A percentile compares a stretch with the other conserved stretches of the same genome.
phyloP scores from a whole-genome alignment of 2,113 vertebrate species.

The Sapajus apella region DNA sequence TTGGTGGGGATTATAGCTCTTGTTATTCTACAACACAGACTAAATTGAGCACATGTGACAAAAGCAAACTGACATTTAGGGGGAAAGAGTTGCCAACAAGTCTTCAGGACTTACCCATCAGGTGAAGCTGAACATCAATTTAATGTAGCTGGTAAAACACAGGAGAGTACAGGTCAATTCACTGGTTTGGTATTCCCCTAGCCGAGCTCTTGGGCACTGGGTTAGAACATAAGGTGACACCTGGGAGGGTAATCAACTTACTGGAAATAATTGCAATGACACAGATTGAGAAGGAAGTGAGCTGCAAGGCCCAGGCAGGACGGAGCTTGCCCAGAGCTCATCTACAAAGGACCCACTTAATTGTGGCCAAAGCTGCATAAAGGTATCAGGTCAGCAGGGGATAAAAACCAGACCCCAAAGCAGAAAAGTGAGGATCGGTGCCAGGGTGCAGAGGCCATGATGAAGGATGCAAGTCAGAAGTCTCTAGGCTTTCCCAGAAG shows the following conservation, averaged over 20 bases:
- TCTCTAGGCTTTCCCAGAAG: not conserved
- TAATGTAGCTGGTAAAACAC: not conserved
- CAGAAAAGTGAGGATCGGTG: not conserved
- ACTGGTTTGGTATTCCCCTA: not conserved
- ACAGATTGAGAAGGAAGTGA: not conserved
- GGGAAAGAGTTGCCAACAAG: not conserved
- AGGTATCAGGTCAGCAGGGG: not conserved
- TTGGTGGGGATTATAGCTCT: not conserved
- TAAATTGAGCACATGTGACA: not conserved
- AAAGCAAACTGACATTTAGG: not conserved
- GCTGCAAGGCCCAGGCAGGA: not conserved
- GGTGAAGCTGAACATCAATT: not conserved
- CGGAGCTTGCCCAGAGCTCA: not conserved
- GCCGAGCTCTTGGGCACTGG: not conserved
- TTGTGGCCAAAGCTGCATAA: not conserved
- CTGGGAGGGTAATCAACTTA: not conserved
- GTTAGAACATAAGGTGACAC: not conserved
- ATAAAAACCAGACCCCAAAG: too few relatives aligned
- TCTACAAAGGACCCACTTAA: not conserved
- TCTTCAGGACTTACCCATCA: not conserved
- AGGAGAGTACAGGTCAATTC: not conserved
- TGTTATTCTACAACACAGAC: not conserved
- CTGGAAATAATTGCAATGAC: not conserved
- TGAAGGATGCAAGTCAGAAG: not conserved
- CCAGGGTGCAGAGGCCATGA: not conserved